phyloP scores from a whole-genome alignment of 2,888 invertebrate species.

The Scotopteryx bipunctaria region DNA sequence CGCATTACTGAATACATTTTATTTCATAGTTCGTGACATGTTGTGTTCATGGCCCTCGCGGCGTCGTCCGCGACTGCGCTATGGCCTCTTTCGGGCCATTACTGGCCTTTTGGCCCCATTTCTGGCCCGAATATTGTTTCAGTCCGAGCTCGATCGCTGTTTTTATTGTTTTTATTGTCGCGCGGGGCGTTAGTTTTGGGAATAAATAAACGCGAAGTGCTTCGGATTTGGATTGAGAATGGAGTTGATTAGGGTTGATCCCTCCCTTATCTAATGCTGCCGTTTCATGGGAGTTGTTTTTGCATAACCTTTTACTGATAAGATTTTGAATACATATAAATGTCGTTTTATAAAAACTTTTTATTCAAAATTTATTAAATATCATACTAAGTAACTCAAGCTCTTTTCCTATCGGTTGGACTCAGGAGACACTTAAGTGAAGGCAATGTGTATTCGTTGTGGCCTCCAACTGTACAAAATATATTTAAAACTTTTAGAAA shows the following conservation, averaged over 20 bases:
- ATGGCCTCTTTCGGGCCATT: slow-evolving; percentile 43
- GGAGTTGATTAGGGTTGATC: slow-evolving; percentile 7
- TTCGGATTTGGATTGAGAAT: slow-evolving; percentile 18
- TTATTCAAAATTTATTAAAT: too few species aligned
- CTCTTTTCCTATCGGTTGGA: too few species aligned
- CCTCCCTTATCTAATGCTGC: slow-evolving; percentile 3
- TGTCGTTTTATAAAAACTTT: too few species aligned
- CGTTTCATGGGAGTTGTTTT: too few species aligned
- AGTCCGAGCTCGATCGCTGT: slow-evolving; percentile 41
- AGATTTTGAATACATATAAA: too few species aligned
- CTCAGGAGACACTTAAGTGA: too few species aligned
- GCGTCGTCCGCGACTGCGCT: slow-evolving; percentile 41
- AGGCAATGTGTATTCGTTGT: too few species aligned
- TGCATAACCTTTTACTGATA: too few species aligned
- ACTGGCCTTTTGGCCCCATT: slow-evolving; percentile 46
- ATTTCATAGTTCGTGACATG: slow-evolving; percentile 53
- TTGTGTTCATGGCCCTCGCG: slow-evolving; percentile 47
- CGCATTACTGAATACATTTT: slow-evolving; percentile 39
- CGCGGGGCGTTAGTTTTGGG: slow-evolving; percentile 37
- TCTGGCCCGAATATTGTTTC: slow-evolving; percentile 50
- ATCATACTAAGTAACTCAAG: too few species aligned
- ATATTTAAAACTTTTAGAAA: too few species aligned
- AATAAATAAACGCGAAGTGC: slow-evolving; percentile 28
- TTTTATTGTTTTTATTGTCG: slow-evolving; percentile 48
- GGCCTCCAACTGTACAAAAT: too few species aligned